Evolutionary conservation across 1,140 invertebrate species (phyloP), one percentile per base, ranked within the genome.

Genomic region (Chelonus insularis): DNA sequence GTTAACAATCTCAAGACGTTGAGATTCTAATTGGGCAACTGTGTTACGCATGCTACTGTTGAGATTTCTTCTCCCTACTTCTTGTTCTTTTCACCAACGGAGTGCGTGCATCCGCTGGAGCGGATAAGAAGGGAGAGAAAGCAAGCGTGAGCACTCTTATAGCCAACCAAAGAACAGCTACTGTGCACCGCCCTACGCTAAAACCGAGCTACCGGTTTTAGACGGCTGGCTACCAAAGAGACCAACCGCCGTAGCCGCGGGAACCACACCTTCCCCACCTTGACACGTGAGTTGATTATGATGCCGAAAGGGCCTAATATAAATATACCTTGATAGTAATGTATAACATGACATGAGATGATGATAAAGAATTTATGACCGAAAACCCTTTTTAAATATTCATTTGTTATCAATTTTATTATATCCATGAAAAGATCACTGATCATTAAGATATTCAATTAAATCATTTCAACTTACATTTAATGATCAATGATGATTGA

Each of bases 101-200:
- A 56, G 60, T 45, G 60, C 20, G 51, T 32, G 43, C 47, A 48
- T 21, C 25, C 11, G 39, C 16, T 34, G 37, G 29, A 43, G 11
- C 16, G 32, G 21, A 52, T 18, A 39, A 56, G 52, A 52, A 63
- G 50, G 20, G 57, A 52, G 64, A 52, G 25, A 48, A 52, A 58
- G 21, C 39, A 32, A 48, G 20, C 41, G 50, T 29, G 48, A 58
- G 60, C 55, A 29, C 47, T 47, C 56, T 52, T 56, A 63, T 73
- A 73, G 74, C 74, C 76, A 78, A 78, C 77, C 72, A 77, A 75
- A 75, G 70, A 71, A 63, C 64, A 52, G 74, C 79, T 82, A 80
- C 79, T 63, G 80, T 75, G 78, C 73, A 71, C 74, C 80, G 77
- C 75, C 77, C 76, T 79, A 57, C 69, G 70, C 69, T 70, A 74